phyloP scores from a whole-genome alignment of 2,113 vertebrate species.

The Podiceps cristatus region DNA sequence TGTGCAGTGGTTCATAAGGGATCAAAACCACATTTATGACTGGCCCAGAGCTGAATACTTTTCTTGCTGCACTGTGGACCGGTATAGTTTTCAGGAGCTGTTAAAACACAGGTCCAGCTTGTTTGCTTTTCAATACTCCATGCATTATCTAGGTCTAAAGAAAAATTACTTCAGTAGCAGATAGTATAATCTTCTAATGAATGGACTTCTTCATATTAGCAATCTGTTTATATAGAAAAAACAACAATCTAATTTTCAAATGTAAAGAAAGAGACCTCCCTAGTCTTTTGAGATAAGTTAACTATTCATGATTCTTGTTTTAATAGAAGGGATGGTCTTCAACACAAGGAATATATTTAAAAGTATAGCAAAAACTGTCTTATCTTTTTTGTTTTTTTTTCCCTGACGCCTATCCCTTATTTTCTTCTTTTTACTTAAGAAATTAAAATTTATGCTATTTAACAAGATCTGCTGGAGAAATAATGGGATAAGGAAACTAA shows the following conservation, averaged over 20 bases:
- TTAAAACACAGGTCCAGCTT: neutral
- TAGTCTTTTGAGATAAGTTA: neutral
- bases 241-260: neutral
- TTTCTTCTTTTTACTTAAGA: neutral
- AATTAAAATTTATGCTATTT: neutral
- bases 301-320: neutral
- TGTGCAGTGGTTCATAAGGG: neutral
- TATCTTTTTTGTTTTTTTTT: no score
- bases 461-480: neutral
- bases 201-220: neutral
- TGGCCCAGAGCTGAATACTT: neutral
- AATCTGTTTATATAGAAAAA: neutral
- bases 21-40: neutral
- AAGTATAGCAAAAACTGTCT: neutral
- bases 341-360: neutral
- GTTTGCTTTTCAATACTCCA: neutral
- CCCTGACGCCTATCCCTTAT: neutral
- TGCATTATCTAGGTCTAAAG: neutral
- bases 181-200: neutral
- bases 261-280: neutral
- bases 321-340: neutral
- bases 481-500: neutral
- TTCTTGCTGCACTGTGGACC: neutral
- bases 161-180: neutral
- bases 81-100: neutral